Evolutionary conservation across 1,140 invertebrate species (phyloP).

Genomic region (Musca vetustissima): DNA sequence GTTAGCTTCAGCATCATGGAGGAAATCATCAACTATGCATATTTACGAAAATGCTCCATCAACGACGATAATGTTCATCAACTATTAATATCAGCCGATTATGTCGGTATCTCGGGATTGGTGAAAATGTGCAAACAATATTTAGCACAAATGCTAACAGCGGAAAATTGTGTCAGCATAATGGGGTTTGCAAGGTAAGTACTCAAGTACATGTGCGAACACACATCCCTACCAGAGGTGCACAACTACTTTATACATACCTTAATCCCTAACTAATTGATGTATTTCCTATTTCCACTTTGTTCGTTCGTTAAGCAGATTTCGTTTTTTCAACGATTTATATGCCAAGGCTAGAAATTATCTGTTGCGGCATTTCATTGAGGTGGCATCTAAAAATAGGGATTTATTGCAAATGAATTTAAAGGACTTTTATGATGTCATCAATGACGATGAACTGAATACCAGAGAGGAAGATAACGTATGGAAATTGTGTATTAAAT

Average conservation of each 20-base stretch:
- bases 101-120: conserved; percentile 77
- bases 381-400: conserved; percentile 67
- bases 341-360: conserved; percentile 69
- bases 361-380: conserved; percentile 73
- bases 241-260: background rate
- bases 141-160: conserved; percentile 64
- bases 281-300: background rate
- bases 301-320: conserved; percentile 28
- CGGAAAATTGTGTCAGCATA: conserved; percentile 80
- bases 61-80: conserved; percentile 75
- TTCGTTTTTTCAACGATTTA: conserved; percentile 65
- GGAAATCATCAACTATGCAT: conserved; percentile 78
- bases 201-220: background rate
- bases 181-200: conserved; percentile 72
- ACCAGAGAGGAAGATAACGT: conserved; percentile 63
- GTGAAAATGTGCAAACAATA: conserved; percentile 77
- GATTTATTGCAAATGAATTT: conserved; percentile 72
- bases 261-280: conserved; percentile 19
- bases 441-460: conserved; percentile 76
- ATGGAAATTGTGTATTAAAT: conserved; percentile 62
- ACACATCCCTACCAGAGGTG: background rate
- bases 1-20: conserved; percentile 75
- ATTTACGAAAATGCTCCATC: conserved; percentile 71
- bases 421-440: conserved; percentile 69
- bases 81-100: conserved; percentile 74